Evolutionary conservation across 2,797 vertebrate species (phyloP).

Genomic region (Hoplostethus mediterraneus): DNA sequence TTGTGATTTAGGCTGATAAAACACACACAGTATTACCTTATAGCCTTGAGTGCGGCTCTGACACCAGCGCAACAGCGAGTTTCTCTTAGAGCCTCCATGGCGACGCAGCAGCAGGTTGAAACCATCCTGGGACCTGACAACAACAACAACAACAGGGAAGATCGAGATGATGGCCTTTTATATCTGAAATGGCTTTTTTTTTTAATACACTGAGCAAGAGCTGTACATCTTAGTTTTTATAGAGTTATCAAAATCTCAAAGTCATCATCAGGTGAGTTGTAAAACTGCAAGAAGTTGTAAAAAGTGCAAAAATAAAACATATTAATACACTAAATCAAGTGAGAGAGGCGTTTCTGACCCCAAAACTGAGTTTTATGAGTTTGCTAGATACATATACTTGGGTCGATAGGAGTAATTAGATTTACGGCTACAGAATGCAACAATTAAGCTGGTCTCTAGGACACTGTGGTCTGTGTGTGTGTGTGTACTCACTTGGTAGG

Average conservation of each 20-base stretch:
- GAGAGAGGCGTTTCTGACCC: background rate
- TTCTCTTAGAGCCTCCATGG: constrained; percentile 88
- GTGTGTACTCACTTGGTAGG: constrained; percentile 75
- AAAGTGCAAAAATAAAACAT: background rate
- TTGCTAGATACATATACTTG: constrained; percentile 20
- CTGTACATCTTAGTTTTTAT: background rate
- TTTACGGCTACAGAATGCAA: constrained; percentile 20
- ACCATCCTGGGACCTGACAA: constrained; percentile 83
- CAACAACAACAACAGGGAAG: background rate
- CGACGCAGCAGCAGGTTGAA: constrained; percentile 85
- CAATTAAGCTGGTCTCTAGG: background rate
- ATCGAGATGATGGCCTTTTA: too few relatives aligned
- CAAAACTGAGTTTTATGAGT: constrained; percentile 13
- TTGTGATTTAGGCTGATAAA: too few relatives aligned
- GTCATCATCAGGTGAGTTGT: background rate
- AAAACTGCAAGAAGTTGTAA: background rate
- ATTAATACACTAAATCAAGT: constrained; percentile 12
- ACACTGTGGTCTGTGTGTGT: constrained; percentile 15
- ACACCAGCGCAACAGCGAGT: constrained; percentile 88
- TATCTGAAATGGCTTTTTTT: too few relatives aligned
- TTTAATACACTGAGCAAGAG: background rate
- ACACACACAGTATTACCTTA: constrained; percentile 72
- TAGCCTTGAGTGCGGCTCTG: constrained; percentile 87
- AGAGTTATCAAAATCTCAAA: background rate
- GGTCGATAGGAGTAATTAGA: constrained; percentile 23